Evolutionary conservation across 2,113 vertebrate genomes (phyloP), one percentile per base, ranked within the genome.

Genomic region (Arizona elegans): DNA sequence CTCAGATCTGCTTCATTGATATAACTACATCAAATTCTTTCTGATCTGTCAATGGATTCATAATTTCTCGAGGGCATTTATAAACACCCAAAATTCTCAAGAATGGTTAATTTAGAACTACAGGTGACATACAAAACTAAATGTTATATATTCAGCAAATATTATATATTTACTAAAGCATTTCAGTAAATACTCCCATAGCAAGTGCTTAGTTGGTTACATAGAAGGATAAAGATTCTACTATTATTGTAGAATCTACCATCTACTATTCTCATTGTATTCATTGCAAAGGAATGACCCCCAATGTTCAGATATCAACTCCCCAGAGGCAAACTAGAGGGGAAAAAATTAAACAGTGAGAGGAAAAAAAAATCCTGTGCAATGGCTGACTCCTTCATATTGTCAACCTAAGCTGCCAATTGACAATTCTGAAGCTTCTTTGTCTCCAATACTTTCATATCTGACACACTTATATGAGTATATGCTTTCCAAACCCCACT

Each of bases 101-200:
- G 59, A 56, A 21, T 33, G 11, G 55, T 43, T 19, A 38, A 29
- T 17, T 50, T 11, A 26, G 47, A 88, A 38, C 29, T 65, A 86
- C 15, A 33, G 1, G 4, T 43, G 38, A 21, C 19, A 47, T 1
- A 75, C 8, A 92, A 93, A 52, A 26, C 17, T 12, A 91, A 92
- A 21, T 0, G 0, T 11, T 23, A 33, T 70, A 70, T 15, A 70
- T 3, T 29, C 9, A 7, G 0, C 0, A 0, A 0, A 8, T n/a
- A 53, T 85, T 23, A 70, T 15, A n/a, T n/a, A 70, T 3, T 29
- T 12, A 7, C 0, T 0, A 0, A 0, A 11, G n/a, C 21, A 53
- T 87, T 5, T 26, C 9, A 7, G 0, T 0, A 0, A 0, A 11
- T n/a, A 43, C 59, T 52, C 93, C 50, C 88, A 92, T 92, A 1